Evolutionary conservation across 2,113 vertebrate genomes (phyloP).

Genomic region (Marmota monax): DNA sequence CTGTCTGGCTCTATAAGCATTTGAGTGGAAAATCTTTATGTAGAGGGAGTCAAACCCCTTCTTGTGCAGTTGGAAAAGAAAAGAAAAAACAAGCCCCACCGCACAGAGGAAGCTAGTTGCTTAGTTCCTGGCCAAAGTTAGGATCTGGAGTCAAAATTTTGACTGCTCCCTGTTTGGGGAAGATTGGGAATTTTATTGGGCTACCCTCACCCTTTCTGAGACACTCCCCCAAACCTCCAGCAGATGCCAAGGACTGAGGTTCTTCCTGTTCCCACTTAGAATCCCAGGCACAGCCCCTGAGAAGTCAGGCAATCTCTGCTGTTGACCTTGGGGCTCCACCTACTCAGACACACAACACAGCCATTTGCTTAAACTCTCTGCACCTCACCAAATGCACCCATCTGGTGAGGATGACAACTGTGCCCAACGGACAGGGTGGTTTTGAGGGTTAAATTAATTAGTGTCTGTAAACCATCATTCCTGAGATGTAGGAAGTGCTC

Average conservation of each 20-base stretch:
- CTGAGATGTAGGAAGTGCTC: neutral
- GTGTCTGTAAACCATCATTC: neutral
- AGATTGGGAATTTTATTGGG: neutral
- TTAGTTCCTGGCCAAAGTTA: neutral
- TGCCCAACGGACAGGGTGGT: neutral
- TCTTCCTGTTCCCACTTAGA: neutral
- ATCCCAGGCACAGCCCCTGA: neutral
- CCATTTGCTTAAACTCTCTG: neutral
- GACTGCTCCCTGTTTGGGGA: neutral
- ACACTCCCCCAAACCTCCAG: neutral
- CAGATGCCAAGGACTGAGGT: neutral
- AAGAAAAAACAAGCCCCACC: no score
- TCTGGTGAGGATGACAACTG: neutral
- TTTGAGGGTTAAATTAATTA: neutral
- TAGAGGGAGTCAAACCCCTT: neutral
- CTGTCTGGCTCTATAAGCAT: neutral
- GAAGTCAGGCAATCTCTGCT: neutral
- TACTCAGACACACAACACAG: neutral
- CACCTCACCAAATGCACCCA: neutral
- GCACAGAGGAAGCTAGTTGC: neutral
- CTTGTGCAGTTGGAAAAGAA: neutral
- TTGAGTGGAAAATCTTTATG: neutral
- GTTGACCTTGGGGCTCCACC: neutral
- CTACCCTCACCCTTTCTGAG: neutral
- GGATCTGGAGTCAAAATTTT: neutral